Evolutionary conservation across 2,888 invertebrate species (phyloP), one percentile per base, ranked within the genome.

Genomic region (Synergus japonicus): DNA sequence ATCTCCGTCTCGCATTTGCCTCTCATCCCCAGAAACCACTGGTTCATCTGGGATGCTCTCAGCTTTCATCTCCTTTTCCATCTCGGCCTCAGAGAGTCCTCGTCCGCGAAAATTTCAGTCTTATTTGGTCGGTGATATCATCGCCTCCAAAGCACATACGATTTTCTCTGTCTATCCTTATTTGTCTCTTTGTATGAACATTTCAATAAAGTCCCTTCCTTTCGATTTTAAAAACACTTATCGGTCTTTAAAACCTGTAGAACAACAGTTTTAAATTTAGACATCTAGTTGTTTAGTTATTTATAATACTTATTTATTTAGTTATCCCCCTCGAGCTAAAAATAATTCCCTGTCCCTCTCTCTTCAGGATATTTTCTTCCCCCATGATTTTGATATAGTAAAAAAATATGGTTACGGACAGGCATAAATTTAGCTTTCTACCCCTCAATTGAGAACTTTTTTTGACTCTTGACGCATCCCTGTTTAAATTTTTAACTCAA

Each of bases 91-190:
- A 80, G 78, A 81, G 84, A 83, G 87, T 88, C 86, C 87, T 86
- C 86, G 84, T 87, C 83, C 85, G 83, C 85, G 81, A 86, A 88
- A 88, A 89, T 89, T 90, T 88, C 88, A 89, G 89, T 89, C 88
- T 89, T 89, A 86, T 89, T 89, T 88, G 85, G 85, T 66, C 76
- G 12, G 73, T 54, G 18, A 37, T 73, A 73, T 73, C 54, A 58
- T 54, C 86, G 85, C 85, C 81, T 84, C 86, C 87, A 86, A 85
- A 85, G 85, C 87, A 86, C 87, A 83, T 86, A 77, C 82, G 84
- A 66, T 89, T 85, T 84, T 81, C 82, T 84, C 82, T 83, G 85
- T 87, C 83, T 84, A 76, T 29, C 43, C 9, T 22, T 18, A 22
- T 22, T 8, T 9, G 4, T 63, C 29, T 5, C 41, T 7, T 65